phyloP scores from a whole-genome alignment of 2,797 vertebrate species.

The Cercopithecus diana region DNA sequence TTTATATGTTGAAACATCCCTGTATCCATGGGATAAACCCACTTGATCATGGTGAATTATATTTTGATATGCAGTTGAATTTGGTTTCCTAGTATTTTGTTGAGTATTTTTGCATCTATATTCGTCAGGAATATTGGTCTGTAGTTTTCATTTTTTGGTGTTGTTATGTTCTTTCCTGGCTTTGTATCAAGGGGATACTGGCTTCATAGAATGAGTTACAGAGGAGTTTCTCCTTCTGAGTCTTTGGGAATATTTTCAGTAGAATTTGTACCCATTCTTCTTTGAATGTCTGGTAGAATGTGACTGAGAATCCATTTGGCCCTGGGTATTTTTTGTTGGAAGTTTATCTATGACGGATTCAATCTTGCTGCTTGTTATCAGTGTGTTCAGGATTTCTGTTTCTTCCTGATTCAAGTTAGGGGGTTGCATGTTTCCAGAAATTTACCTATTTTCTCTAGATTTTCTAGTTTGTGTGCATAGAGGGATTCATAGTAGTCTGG shows the following conservation, averaged over 20 bases:
- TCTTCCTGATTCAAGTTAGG: neutral
- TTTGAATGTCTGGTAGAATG: neutral
- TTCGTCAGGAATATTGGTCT: neutral
- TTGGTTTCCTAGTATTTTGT: neutral
- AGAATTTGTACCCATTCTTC: neutral
- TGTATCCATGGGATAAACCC: neutral
- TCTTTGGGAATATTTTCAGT: neutral
- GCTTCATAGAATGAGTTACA: neutral
- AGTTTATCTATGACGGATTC: neutral
- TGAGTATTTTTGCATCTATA: neutral
- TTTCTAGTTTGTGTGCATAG: neutral
- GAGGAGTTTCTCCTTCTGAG: neutral
- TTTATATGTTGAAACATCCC: neutral
- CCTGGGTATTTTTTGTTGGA: no score
- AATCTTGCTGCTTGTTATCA: neutral
- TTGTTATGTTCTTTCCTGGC: neutral
- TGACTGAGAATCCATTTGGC: no score
- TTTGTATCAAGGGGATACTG: neutral
- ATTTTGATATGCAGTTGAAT: neutral
- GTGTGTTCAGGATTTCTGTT: neutral
- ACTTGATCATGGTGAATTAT: neutral
- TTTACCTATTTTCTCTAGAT: neutral
- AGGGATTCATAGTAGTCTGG: neutral
- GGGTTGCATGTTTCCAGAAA: neutral
- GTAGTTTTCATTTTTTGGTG: neutral